phyloP scores from a whole-genome alignment of 2,797 vertebrate genomes.

The Tadarida brasiliensis region DNA sequence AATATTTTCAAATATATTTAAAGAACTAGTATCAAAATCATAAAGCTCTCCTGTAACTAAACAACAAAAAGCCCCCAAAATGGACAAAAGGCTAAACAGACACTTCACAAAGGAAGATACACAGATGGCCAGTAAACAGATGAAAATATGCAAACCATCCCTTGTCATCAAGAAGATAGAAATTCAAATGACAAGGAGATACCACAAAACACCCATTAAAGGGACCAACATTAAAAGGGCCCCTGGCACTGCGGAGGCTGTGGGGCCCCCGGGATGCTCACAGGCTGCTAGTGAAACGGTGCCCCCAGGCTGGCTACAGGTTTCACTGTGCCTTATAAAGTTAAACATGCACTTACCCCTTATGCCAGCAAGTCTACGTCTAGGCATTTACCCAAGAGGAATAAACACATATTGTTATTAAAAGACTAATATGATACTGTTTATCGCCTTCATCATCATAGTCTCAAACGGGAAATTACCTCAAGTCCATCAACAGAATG shows the following conservation, averaged over 20 bases:
- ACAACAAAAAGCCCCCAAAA: not conserved
- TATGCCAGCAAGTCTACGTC: not conserved
- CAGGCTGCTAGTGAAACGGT: not conserved
- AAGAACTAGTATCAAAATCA: not conserved
- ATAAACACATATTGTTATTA: not conserved
- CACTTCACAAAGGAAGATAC: not conserved
- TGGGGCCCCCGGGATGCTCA: not conserved
- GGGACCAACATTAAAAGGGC: not conserved
- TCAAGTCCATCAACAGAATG: not conserved
- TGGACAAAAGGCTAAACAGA: not conserved
- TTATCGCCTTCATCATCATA: not conserved
- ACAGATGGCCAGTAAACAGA: not conserved
- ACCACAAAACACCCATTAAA: not conserved
- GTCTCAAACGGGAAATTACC: not conserved
- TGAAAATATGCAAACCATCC: not conserved
- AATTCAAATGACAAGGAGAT: not conserved
- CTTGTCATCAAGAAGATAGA: not conserved
- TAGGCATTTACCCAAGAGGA: slow-evolving; percentile 8
- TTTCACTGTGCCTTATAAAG: not conserved
- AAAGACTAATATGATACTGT: not conserved
- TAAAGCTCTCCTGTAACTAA: slow-evolving; percentile 27
- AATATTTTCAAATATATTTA: slow-evolving; percentile 32
- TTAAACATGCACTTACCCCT: not conserved
- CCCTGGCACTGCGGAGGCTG: not conserved
- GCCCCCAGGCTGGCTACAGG: not conserved